Base-by-base conservation (phyloP, 2,113 vertebrate species). In the Alosa alosa region DNA sequence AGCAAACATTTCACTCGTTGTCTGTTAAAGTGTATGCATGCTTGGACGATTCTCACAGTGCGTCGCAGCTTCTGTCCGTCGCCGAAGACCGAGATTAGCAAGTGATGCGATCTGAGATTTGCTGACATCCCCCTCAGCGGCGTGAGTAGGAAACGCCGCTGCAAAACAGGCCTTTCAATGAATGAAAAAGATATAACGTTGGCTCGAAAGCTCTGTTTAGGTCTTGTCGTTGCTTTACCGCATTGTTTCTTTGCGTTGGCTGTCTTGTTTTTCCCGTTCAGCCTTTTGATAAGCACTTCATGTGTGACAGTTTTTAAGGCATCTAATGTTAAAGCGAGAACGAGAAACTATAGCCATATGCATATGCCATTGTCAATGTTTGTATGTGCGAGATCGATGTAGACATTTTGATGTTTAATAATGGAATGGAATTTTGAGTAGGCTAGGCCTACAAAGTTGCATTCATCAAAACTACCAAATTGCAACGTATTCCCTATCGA, bases 131-230 rank as follows among this genome's bases (percentile, higher is more conserved):
- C 41, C 72, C 83, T 84, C 88, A 75, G 89, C 88, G 89, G 86
- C 86, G 90, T 86, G 87, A 89, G 22, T 87, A 93, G 91, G 93
- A 94, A 92, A 91, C 57, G 83, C 90, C 89, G 92, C 84, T 85
- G 89, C 88, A 52, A 86, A 41, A 84, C 87, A 87, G 92, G 90
- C 93, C 92, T 82, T 86, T 84, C 83, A 85, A 86, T 83, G 84
- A 89, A 57, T 83, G 81, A 72, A 85, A 45, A 82, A 50, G 64
- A 85, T 57, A 9, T 41, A 47, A 17, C 39, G 39, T 20, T n/a
- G 0, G 31, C 13, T 78, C 36, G 31, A 78, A 78, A 39, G 72
- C 36, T 78, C 68, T 60, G 2, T 3, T 15, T 3, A 31, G n/a
- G 8, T 72, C n/a, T 68, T 86, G 9, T 46, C 17, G 7, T 18